phyloP scores from a whole-genome alignment of 2,797 vertebrate genomes.

The Gymnocypris eckloni region DNA sequence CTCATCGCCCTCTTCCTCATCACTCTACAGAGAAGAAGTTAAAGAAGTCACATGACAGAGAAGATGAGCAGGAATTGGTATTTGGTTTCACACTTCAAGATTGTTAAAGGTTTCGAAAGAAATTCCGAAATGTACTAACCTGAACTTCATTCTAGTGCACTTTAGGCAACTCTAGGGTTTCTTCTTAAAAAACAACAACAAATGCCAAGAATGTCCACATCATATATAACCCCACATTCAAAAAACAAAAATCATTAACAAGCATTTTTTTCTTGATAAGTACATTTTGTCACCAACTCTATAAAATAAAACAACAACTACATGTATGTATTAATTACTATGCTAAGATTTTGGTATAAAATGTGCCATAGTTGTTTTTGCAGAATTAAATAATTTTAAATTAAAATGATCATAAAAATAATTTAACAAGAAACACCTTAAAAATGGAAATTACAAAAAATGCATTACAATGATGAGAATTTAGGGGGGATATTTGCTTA shows the following conservation, averaged over 20 bases:
- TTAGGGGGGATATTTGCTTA: not conserved
- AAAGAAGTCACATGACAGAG: slow-evolving; percentile 1
- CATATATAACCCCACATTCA: no score
- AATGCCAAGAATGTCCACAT: no score
- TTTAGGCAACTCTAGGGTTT: no score
- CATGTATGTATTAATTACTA: no score
- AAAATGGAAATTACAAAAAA: not conserved
- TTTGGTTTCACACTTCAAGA: not conserved
- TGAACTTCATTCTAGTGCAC: not conserved
- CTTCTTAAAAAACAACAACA: no score
- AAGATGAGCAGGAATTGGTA: slow-evolving; percentile 12
- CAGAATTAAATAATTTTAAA: not conserved
- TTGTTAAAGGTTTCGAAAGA: not conserved
- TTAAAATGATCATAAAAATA: not conserved
- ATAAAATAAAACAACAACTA: no score
- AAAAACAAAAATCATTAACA: no score
- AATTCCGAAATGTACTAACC: not conserved
- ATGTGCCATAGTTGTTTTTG: not conserved
- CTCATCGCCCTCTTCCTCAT: slow-evolving; percentile 91
- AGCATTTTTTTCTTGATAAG: no score
- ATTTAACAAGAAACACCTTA: not conserved
- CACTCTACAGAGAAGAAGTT: slow-evolving; percentile 81
- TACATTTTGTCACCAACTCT: no score
- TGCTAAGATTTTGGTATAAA: not conserved
- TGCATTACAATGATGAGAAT: not conserved